A percentile compares a stretch with the other conserved stretches of the same genome.
These are phyloP conservation scores for Hyphantria cunea DNA, from an alignment of 1,140 invertebrate species.

Conservation along the genomic window DNA sequence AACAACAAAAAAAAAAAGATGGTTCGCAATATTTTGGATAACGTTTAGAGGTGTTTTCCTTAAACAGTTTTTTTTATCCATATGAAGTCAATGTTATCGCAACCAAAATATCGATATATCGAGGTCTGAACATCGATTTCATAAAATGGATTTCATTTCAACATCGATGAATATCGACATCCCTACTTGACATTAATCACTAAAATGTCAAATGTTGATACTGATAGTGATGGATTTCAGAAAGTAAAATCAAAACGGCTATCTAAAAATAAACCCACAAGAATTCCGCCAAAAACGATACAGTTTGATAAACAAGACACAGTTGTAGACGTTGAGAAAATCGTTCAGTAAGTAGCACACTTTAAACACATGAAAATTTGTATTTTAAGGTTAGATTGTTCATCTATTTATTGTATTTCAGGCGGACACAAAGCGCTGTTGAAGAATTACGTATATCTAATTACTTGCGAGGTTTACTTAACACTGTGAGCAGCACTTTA, in stretches of 20 bases:
- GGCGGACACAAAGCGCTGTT: slow-evolving; percentile 72
- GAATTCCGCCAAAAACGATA: slow-evolving; percentile 42
- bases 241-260: slow-evolving; percentile 61
- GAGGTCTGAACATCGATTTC: no score
- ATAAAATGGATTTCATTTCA: no score
- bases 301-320: slow-evolving; percentile 48
- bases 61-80: no score
- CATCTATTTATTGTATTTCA: slow-evolving; percentile 64
- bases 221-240: slow-evolving; percentile 71
- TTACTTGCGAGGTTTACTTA: slow-evolving; percentile 68
- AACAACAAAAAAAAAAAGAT: no score
- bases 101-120: no score
- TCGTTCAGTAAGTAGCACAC: slow-evolving; percentile 45
- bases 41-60: no score
- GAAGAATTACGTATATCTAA: slow-evolving; percentile 75
- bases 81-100: no score
- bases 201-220: slow-evolving; percentile 44
- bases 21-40: no score
- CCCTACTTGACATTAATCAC: neutral
- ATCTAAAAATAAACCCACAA: slow-evolving; percentile 56
- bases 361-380: neutral
- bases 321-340: slow-evolving; percentile 49
- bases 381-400: slow-evolving; percentile 58
- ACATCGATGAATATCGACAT: no score
- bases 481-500: slow-evolving; percentile 76